These are phyloP conservation scores for Blomia tropicalis DNA, from an alignment of 2,888 invertebrate species.

Conservation along the genomic window DNA sequence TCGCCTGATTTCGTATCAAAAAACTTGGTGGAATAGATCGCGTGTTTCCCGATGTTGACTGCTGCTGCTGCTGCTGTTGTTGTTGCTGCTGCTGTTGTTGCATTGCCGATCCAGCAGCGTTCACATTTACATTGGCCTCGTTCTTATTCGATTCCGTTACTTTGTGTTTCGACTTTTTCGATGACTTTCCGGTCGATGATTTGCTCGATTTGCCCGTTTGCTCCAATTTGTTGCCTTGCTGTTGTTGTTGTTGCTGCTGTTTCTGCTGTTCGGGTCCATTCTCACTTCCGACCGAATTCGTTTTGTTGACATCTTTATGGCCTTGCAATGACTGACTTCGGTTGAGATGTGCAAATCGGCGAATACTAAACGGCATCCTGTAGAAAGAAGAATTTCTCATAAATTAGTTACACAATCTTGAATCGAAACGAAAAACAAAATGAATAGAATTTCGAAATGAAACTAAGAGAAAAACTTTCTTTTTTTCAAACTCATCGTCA, in stretches of 20 bases:
- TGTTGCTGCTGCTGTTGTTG: conserved; percentile 11
- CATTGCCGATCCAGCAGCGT: not conserved
- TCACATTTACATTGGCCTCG: not conserved
- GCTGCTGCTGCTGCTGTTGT: not conserved
- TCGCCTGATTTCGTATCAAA: not conserved
- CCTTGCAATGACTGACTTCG: conserved; percentile 24
- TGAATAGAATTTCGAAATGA: no score
- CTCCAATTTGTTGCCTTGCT: not conserved
- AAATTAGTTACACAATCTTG: no score
- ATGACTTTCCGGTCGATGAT: not conserved
- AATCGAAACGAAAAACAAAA: no score
- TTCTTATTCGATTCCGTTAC: not conserved
- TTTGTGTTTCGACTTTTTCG: not conserved
- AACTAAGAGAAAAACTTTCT: no score
- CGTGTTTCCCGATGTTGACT: not conserved
- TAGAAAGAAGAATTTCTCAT: not conserved
- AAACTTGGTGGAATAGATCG: conserved; percentile 6
- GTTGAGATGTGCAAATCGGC: conserved; percentile 28
- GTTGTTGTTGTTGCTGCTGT: not conserved
- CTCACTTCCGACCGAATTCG: not conserved
- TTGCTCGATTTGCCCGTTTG: not conserved
- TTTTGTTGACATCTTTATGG: not conserved
- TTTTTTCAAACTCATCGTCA: no score
- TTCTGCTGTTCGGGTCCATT: not conserved
- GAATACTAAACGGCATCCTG: conserved; percentile 30